Evolutionary conservation across 2,888 invertebrate genomes (phyloP), one percentile per base, ranked within the genome.

Genomic region (Clepsis dumicolana): DNA sequence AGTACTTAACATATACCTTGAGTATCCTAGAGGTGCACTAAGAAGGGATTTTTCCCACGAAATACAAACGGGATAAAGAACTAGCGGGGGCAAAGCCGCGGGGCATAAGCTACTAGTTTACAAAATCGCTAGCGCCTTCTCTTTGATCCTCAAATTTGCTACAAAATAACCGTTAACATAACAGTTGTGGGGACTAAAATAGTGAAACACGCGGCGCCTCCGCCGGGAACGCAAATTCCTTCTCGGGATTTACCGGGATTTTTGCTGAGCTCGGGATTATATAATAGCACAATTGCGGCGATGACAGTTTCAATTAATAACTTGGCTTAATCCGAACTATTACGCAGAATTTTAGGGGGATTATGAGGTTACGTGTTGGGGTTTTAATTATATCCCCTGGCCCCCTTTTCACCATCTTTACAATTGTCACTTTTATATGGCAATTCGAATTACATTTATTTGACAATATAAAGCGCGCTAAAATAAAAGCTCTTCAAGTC

Each of bases 161-260:
- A 65, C 65, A 61, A 53, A 65, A 67, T 63, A 67, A 57, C 62
- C 56, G 38, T 67, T 63, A 63, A 38, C 56, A 56, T 57, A 56
- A 67, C 50, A 29, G 67, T 67, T 63, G 50, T 52, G 50, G 27
- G 35, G 67, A 67, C 62, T 67, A 63, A 63, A 67, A 63, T 67
- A 67, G 66, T 67, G 61, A 62, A 65, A 65, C 64, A 50, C 12
- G 48, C 48, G 48, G 61, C 67, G 18, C 32, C 53, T 3, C 35
- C 56, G 32, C 21, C 7, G 56, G 21, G 60, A 25, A 21, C 38
- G 50, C 35, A 67, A 67, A 63, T 50, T 56, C 48, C 56, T n/a
- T 16, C 29, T 54, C 62, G 61, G 67, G 62, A 67, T 62, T 62
- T 35, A 27, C 56, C 3, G 56, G 62, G 62, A 57, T 67, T 63